Conservation (phyloP, 2,113 vertebrate species). For the Myxocyprinus asiaticus region DNA sequence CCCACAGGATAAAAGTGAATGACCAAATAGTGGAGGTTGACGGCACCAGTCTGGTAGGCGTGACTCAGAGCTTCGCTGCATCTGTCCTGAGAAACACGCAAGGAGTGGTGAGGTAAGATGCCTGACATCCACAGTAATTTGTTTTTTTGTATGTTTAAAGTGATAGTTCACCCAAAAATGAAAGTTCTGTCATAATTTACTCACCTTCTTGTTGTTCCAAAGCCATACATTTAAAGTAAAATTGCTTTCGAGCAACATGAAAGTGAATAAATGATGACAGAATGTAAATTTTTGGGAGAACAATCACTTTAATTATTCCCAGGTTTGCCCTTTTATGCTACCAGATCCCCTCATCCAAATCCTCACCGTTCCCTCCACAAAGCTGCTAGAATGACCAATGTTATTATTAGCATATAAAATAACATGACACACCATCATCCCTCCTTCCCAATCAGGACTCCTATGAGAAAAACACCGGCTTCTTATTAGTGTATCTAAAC, state of each 20-base stretch:
- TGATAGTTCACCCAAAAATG: no score
- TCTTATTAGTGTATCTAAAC: slow-evolving; percentile 29
- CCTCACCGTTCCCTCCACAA: not conserved
- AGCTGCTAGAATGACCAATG: not conserved
- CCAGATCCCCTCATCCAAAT: not conserved
- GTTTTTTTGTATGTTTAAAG: not conserved
- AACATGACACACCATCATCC: not conserved
- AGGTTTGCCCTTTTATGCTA: slow-evolving; percentile 18
- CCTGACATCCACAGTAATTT: not conserved
- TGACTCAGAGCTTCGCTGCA: slow-evolving; percentile 98
- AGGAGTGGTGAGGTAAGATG: slow-evolving; percentile 88
- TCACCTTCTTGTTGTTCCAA: no score
- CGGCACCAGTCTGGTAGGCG: slow-evolving; percentile 94
- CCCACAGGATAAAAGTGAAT: slow-evolving; percentile 90
- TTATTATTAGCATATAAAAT: slow-evolving; percentile 9
- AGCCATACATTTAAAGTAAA: no score
- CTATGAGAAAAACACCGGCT: slow-evolving; percentile 34
- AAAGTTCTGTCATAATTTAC: no score
- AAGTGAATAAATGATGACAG: not conserved
- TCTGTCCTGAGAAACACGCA: slow-evolving; percentile 96
- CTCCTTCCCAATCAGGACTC: not conserved
- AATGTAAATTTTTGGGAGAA: no score
- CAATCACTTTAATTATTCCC: not conserved
- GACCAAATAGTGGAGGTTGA: slow-evolving; percentile 99
- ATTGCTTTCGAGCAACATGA: no score